Percentiles rank a stretch among this genome's conserved stretches.
These are phyloP conservation scores for Strix aluco DNA, from an alignment of 2,113 vertebrate genomes.

Conservation along the genomic window DNA sequence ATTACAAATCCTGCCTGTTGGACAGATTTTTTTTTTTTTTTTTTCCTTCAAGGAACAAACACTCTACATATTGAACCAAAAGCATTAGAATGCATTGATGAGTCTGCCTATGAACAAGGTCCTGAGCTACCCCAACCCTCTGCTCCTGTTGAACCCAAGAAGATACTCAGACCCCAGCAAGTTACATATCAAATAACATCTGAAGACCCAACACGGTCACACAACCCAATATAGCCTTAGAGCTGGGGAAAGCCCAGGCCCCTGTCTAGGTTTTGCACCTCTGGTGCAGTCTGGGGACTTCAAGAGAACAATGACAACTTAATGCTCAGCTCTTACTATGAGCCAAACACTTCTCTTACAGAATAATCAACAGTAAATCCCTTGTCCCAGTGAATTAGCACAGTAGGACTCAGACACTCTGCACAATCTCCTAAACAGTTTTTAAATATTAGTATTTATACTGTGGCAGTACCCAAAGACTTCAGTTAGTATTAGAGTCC, in stretches of 20 bases:
- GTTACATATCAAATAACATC: not conserved
- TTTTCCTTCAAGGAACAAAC: not conserved
- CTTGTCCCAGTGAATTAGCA: not conserved
- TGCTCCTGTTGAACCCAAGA: not conserved
- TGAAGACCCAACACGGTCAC: not conserved
- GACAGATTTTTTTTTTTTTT: not conserved
- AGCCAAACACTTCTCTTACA: not conserved
- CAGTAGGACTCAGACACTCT: not conserved
- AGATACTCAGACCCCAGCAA: not conserved
- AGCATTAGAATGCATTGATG: not conserved
- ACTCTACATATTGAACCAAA: not conserved
- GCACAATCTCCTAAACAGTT: not conserved
- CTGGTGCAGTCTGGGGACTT: not conserved
- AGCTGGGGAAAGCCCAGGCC: not conserved
- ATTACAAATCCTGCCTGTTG: not conserved
- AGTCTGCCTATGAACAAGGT: not conserved
- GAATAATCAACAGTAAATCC: not conserved
- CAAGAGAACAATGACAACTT: not conserved
- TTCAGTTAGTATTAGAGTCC: not conserved
- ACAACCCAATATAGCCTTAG: not conserved
- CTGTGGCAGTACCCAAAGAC: not conserved
- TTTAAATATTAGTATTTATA: not conserved
- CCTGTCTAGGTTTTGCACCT: not conserved
- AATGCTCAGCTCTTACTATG: not conserved
- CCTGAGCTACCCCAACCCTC: not conserved